Conservation (phyloP, 2,113 vertebrate species). For the Apodemus speciosus region DNA sequence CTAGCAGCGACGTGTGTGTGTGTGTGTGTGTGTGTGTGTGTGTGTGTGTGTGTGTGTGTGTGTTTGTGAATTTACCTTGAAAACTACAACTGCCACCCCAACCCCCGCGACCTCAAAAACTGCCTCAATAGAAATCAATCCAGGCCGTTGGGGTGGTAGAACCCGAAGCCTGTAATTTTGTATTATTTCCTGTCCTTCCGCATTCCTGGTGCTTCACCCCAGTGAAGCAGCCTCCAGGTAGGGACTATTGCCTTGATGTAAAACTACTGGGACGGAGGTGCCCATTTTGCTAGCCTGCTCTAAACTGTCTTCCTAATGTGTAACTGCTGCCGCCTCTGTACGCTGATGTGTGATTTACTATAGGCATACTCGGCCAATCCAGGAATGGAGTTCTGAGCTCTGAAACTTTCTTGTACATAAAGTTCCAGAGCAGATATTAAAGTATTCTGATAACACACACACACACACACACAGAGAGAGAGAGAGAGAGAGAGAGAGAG, state of each 20-base stretch:
- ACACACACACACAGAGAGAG: not conserved
- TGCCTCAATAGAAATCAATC: slow-evolving; percentile 41
- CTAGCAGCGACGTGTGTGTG: not conserved
- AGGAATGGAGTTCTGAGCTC: not conserved
- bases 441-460: not conserved
- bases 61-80: slow-evolving; percentile 41
- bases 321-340: slow-evolving; percentile 35
- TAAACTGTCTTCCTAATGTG: not conserved
- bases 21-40: slow-evolving; percentile 5
- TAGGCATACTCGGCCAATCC: not conserved
- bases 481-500: too few species aligned
- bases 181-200: slow-evolving; percentile 69
- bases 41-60: not conserved
- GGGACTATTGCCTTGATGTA: not conserved
- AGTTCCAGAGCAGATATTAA: slow-evolving; percentile 1
- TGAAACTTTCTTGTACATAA: not conserved
- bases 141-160: slow-evolving; percentile 32
- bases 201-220: slow-evolving; percentile 67
- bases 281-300: not conserved
- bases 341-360: not conserved
- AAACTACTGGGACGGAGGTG: not conserved
- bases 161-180: slow-evolving; percentile 50
- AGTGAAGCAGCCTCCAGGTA: slow-evolving; percentile 54
- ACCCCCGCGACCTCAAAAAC: not conserved
- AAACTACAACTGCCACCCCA: slow-evolving; percentile 15